Evolutionary conservation across 2,113 vertebrate genomes (phyloP).

Genomic region (Eulemur macaco): DNA sequence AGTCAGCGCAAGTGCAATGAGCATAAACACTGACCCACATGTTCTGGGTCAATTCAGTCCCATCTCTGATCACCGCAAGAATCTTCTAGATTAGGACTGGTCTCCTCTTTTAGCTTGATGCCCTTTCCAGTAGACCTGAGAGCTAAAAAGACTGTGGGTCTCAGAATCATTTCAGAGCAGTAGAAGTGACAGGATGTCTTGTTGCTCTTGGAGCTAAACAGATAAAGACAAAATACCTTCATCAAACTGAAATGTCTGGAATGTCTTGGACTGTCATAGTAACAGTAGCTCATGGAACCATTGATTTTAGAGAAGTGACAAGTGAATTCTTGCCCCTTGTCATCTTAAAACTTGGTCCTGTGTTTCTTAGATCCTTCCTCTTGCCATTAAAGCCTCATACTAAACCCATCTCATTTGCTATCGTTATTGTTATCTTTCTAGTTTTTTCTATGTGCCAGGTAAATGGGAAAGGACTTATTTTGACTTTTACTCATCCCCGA

Average conservation of each 20-base stretch:
- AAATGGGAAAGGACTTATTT: background rate
- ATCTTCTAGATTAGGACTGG: background rate
- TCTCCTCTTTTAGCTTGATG: background rate
- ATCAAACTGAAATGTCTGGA: background rate
- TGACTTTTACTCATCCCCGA: background rate
- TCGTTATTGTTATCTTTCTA: background rate
- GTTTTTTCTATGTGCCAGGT: background rate
- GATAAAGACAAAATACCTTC: background rate
- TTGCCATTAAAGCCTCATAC: background rate
- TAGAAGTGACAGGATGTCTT: background rate
- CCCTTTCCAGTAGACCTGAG: background rate
- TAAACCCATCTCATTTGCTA: background rate
- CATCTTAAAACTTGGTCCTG: background rate
- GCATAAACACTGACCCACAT: too few species aligned
- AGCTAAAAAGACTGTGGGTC: background rate
- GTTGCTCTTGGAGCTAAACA: background rate
- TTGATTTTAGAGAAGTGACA: background rate
- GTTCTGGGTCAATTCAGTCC: background rate
- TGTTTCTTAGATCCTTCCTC: background rate
- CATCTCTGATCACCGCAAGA: background rate
- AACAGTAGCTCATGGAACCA: background rate
- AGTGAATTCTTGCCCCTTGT: background rate
- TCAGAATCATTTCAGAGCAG: background rate
- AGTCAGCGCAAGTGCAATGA: too few species aligned
- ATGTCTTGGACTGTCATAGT: background rate